Evolutionary conservation across 2,113 vertebrate species (phyloP).

Genomic region (Puffinus mauretanicus): DNA sequence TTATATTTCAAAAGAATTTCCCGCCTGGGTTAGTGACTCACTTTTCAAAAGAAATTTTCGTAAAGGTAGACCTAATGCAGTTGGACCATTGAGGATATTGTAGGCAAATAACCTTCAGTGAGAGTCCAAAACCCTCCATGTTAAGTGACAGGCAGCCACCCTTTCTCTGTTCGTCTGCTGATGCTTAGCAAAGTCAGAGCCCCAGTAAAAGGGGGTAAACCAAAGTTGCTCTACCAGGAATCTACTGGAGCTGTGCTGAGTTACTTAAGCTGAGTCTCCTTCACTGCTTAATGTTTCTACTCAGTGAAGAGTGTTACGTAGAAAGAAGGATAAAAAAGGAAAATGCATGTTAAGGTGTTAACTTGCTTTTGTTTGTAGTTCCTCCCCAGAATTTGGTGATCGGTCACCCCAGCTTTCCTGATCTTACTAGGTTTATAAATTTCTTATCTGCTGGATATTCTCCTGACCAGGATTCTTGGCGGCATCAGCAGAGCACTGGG

Average conservation of each 20-base stretch:
- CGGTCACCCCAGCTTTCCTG: not conserved
- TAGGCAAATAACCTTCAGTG: not conserved
- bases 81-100: not conserved
- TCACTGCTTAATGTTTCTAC: not conserved
- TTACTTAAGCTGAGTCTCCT: not conserved
- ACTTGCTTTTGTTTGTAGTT: not conserved
- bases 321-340: not conserved
- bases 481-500: not conserved
- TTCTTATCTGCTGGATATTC: not conserved
- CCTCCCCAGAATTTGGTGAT: not conserved
- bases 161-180: not conserved
- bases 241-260: not conserved
- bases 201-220: not conserved
- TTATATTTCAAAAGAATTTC: constrained; percentile 44
- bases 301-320: accelerated
- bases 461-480: not conserved
- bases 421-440: not conserved
- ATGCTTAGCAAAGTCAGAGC: not conserved
- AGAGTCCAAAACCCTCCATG: not conserved
- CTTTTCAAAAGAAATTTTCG: constrained; percentile 42
- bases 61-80: constrained; percentile 48
- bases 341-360: not conserved
- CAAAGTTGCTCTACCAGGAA: not conserved
- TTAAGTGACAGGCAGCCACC: not conserved
- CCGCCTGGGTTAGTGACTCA: constrained; percentile 15